Percentiles rank a stretch among this genome's conserved stretches.
These are phyloP conservation scores for Dryobotodes eremita DNA, from an alignment of 2,888 invertebrate species.

Conservation along the genomic window DNA sequence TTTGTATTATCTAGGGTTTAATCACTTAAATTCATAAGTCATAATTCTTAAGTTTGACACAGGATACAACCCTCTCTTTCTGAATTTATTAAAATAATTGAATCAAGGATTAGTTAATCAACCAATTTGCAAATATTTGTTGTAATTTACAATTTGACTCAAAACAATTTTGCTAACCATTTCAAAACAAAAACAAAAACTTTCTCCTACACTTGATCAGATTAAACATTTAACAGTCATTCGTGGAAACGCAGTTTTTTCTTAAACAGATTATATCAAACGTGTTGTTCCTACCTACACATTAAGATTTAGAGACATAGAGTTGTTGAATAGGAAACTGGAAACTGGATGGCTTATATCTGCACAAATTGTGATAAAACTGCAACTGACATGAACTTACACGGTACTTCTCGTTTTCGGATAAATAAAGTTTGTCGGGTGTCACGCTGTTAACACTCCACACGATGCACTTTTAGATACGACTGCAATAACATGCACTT, in stretches of 20 bases:
- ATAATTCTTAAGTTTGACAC: not conserved
- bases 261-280: constrained; percentile 41
- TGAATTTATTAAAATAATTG: not conserved
- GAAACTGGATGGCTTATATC: constrained; percentile 17
- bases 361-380: constrained; percentile 36
- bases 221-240: constrained; percentile 33
- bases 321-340: constrained; percentile 19
- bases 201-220: constrained; percentile 55
- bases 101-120: not conserved
- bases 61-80: not conserved
- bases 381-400: constrained; percentile 28
- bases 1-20: not conserved
- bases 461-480: constrained; percentile 7
- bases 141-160: not conserved
- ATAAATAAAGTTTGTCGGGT: constrained; percentile 21
- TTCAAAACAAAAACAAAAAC: constrained; percentile 45
- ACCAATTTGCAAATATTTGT: constrained; percentile 1
- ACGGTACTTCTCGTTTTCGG: not conserved
- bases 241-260: constrained; percentile 30
- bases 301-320: constrained; percentile 51
- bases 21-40: not conserved
- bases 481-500: not conserved
- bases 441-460: not conserved
- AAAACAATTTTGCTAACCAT: constrained; percentile 11
- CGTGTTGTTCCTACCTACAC: constrained; percentile 13